Conservation (phyloP, 2,797 vertebrate genomes). For the Limosa lapponica region DNA sequence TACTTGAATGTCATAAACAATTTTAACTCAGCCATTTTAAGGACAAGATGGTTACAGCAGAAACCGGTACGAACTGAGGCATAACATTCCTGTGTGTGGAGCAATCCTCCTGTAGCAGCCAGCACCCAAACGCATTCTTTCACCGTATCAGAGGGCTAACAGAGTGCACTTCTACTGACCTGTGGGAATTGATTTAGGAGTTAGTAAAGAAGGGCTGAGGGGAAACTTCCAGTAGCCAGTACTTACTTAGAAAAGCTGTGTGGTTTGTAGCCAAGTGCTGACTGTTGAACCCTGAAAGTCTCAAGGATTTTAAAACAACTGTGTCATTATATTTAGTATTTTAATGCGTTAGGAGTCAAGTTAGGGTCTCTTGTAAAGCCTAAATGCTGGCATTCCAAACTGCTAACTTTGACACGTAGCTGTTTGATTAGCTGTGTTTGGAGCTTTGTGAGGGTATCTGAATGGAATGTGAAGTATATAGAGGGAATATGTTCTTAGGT, state of each 20-base stretch:
- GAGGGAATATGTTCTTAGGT: background rate
- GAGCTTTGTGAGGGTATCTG: background rate
- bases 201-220: background rate
- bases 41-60: background rate
- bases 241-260: background rate
- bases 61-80: background rate
- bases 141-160: background rate
- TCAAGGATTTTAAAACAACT: background rate
- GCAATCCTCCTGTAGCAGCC: background rate
- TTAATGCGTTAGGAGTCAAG: background rate
- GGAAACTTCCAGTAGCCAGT: background rate
- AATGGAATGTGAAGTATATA: background rate
- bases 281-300: background rate
- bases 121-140: background rate
- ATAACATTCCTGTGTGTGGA: background rate
- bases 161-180: background rate
- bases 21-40: background rate
- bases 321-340: background rate
- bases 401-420: background rate
- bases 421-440: background rate
- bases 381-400: background rate
- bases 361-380: background rate
- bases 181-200: background rate
- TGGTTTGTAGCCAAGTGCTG: background rate
- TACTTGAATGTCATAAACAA: background rate